Evolutionary conservation across 2,113 vertebrate species (phyloP), one percentile per base, ranked within the genome.

Genomic region (Dolichallabes microphthalmus): DNA sequence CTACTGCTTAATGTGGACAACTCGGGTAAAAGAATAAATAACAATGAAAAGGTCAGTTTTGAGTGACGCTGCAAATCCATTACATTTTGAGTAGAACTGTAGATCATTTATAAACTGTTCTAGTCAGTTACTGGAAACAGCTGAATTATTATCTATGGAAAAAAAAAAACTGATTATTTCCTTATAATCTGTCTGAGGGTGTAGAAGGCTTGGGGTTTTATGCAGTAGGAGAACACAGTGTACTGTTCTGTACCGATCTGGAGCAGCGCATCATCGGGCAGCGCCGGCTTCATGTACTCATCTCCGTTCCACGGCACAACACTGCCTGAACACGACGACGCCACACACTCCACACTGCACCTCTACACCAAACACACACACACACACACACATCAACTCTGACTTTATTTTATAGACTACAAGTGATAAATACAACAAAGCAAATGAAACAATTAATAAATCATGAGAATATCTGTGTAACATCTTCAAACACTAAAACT

Each of bases 221-320:
- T 45, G 45, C 8, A 71, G 32, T 0, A 4, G 6, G 22, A 52
- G n/a, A 32, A 35, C 35, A 27, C 45, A 66, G n/a, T n/a, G 27
- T n/a, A 7, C n/a, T 55, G n/a, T 20, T 25, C 4, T 84, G 91
- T 94, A 99, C 98, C 97, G 83, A 96, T 97, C 83, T 98, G 98
- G 86, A 99, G 96, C 20, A 99, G 91, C 0, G 93, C 94, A 85
- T 99, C 98, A 89, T 98, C 97, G 89, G 96, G 94, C 8, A 96
- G 89, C 2, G 93, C 94, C 1, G 98, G 98, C 86, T 94, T 96
- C 91, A 98, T 93, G 90, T 96, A 97, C 12, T 95, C 94, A 12
- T 99, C 97, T 73, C 94, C 95, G 45, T 96, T 94, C 98, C 98
- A 99, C 25, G 97, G 97, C 86, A 95, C 87, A 0, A 94, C 91